Evolutionary conservation across 1,140 invertebrate genomes (phyloP).

Genomic region (Coenobita brevimanus): DNA sequence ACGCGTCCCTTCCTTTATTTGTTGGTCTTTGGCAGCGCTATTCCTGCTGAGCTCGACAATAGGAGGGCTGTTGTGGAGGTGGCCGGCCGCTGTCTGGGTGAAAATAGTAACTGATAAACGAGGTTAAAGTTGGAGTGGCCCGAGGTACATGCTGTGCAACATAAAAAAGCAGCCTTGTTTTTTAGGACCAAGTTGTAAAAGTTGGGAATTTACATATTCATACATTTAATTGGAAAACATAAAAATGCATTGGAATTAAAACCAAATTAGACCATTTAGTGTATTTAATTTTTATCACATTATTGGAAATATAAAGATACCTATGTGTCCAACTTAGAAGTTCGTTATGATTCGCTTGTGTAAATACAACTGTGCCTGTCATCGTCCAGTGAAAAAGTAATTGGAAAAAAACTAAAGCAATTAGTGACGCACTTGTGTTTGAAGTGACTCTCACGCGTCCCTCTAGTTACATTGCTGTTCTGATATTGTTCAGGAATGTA

Average conservation of each 20-base stretch:
- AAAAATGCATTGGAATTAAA: conserved; percentile 42
- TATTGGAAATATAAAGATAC: background rate
- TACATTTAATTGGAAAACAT: conserved; percentile 42
- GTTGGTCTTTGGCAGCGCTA: background rate
- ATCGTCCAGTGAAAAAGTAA: background rate
- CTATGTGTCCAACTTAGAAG: no score
- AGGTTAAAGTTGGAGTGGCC: conserved; percentile 27
- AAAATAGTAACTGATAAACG: conserved; percentile 26
- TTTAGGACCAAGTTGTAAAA: conserved; percentile 23
- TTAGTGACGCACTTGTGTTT: no score
- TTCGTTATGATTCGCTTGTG: no score
- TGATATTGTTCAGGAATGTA: no score
- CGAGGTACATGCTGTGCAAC: conserved; percentile 24
- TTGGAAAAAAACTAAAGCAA: background rate
- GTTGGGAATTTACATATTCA: conserved; percentile 39
- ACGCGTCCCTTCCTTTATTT: background rate
- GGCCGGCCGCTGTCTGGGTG: background rate
- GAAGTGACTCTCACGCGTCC: no score
- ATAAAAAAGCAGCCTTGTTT: background rate
- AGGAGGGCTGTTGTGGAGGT: background rate
- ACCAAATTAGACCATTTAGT: conserved; percentile 19
- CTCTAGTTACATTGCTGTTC: no score
- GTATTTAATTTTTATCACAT: background rate
- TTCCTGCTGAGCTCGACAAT: no score
- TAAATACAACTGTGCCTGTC: no score